Percentiles rank a stretch among this genome's conserved stretches.
Conservation (phyloP, 2,113 vertebrate species). For the Gallinago media region DNA sequence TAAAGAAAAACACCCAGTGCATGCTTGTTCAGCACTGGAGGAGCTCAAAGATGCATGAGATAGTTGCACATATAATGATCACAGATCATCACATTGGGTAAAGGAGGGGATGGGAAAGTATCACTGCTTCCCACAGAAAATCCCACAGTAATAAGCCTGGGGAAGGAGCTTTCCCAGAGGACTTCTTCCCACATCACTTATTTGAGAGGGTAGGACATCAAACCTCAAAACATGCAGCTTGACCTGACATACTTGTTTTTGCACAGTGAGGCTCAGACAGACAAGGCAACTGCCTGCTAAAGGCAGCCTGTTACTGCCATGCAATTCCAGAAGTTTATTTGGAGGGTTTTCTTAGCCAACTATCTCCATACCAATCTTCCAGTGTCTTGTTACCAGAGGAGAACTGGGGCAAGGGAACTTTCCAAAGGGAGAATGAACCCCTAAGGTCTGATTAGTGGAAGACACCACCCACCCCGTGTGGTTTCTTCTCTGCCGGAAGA, state of each 20-base stretch:
- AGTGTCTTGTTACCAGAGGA: background rate
- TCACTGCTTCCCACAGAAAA: constrained; percentile 58
- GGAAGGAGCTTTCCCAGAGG: constrained; percentile 64
- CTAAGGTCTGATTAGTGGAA: background rate
- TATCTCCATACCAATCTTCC: constrained; percentile 42
- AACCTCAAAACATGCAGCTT: constrained; percentile 65
- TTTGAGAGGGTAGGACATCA: constrained; percentile 55
- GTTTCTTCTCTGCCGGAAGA: constrained; percentile 15
- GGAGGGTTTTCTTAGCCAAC: constrained; percentile 18
- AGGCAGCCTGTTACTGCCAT: constrained; percentile 8
- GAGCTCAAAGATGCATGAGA: constrained; percentile 57
- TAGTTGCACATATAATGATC: constrained; percentile 30
- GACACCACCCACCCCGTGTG: background rate
- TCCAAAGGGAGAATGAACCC: background rate
- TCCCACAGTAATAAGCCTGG: constrained; percentile 39
- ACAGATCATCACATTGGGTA: constrained; percentile 30
- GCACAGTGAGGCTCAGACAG: background rate
- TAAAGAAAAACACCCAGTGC: background rate
- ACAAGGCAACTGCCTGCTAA: constrained; percentile 46
- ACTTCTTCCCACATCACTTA: constrained; percentile 61
- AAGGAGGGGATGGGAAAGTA: constrained; percentile 64
- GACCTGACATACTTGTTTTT: constrained; percentile 63
- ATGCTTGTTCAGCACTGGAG: constrained; percentile 35
- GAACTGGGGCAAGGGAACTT: constrained; percentile 33
- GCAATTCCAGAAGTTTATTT: constrained; percentile 10